Base-by-base conservation (phyloP, 2,797 vertebrate species). In the Steatocranus sp. region DNA sequence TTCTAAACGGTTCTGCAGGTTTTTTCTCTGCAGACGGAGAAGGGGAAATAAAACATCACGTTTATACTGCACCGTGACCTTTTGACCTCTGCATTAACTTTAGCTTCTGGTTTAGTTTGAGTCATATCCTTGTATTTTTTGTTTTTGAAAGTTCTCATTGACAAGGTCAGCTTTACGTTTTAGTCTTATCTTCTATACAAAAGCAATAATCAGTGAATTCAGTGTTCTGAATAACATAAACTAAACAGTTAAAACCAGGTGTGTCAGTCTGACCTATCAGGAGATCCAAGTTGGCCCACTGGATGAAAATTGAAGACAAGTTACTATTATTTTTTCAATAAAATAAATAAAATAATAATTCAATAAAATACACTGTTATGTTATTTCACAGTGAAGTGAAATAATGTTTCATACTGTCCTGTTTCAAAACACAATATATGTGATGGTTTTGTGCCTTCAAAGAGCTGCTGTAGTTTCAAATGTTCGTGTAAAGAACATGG, bases 401-500 rank as follows among this genome's bases (percentile, higher is more conserved):
- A 66, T 15, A 66, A 38, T 11, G 32, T 61, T 34, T 61, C 30
- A 34, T 38, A 14, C 12, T 9, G 34, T 41, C n/a, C 61, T 66
- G 34, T 66, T 38, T 5, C 58, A 14, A 18, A 36, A 63, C 32
- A 63, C 32, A 36, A 34, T 20, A 36, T 11, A 36, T 20, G 18
- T 63, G 32, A 63, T 20, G 32, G n/a, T 66, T 61, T 34, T 61
- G 56, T 20, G 56, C 4, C 10, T 61, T 34, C 18, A 61, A 2
- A n/a, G 56, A 61, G 30, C 2, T n/a, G 32, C 58, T 63, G 27
- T 0, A 61, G 18, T 5, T 66, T 66, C 11, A 66, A 66, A 38
- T 38, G 1, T 36, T 14, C 0, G 5, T 66, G 61, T 23, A 66
- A 38, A 20, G 20, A 38, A 38, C 56, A 36, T 6, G n/a, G 11